These are phyloP conservation scores for Andrena fulva DNA, from an alignment of 2,888 invertebrate species.

Conservation along the genomic window DNA sequence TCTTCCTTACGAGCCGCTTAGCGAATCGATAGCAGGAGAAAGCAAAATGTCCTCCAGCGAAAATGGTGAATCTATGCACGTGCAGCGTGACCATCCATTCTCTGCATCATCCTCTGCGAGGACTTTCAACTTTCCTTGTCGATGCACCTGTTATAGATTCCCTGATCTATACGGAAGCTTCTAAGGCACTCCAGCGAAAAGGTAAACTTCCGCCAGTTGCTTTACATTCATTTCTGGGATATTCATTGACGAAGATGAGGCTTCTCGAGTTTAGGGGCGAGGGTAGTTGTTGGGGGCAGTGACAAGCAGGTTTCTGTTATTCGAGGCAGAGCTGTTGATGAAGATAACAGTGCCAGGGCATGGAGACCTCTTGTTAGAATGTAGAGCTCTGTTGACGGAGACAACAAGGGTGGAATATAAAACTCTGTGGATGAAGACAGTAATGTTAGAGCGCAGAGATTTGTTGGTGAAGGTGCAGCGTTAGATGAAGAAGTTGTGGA, in stretches of 20 bases:
- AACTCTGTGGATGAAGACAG: too few relatives aligned
- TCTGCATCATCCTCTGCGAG: not conserved
- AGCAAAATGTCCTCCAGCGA: slow-evolving; percentile 59
- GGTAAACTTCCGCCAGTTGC: too few relatives aligned
- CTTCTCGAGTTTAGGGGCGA: too few relatives aligned
- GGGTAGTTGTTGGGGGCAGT: too few relatives aligned
- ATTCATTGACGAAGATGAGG: too few relatives aligned
- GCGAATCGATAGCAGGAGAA: slow-evolving; percentile 75
- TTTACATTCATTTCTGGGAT: too few relatives aligned
- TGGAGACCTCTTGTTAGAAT: not conserved
- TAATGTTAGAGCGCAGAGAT: too few relatives aligned
- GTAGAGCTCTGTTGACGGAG: not conserved
- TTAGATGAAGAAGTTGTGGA: too few relatives aligned
- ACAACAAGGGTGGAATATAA: not conserved
- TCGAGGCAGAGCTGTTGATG: not conserved
- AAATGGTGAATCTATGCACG: slow-evolving; percentile 45
- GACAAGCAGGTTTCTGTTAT: too few relatives aligned
- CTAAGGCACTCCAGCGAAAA: too few relatives aligned
- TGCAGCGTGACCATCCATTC: slow-evolving; percentile 8
- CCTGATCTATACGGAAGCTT: not conserved
- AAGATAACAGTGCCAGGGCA: not conserved
- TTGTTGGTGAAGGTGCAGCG: too few relatives aligned
- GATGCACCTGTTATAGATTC: not conserved
- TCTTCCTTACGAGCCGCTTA: slow-evolving; percentile 72
- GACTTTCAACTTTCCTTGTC: not conserved